These are phyloP conservation scores for Rhagium mordax DNA, from an alignment of 2,888 invertebrate species.

Conservation along the genomic window DNA sequence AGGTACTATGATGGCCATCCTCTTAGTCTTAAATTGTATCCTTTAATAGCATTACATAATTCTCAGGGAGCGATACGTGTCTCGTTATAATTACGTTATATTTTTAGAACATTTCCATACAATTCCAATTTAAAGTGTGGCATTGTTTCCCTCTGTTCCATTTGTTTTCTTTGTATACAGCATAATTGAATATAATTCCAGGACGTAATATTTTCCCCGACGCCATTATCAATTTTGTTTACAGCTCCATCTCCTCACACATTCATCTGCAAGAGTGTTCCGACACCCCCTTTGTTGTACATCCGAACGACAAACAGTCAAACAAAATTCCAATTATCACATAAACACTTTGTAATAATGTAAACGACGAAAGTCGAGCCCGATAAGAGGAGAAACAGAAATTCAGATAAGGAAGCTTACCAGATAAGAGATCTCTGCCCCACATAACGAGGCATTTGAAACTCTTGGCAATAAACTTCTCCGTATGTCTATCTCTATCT, in stretches of 20 bases:
- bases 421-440: constrained; percentile 36
- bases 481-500: neutral
- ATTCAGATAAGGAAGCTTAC: constrained; percentile 18
- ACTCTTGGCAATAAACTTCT: neutral
- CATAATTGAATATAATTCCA: constrained; percentile 6
- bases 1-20: no score
- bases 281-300: constrained; percentile 3
- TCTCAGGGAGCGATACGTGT: no score
- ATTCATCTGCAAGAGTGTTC: neutral
- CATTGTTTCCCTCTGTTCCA: neutral
- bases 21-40: no score
- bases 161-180: constrained; percentile 1
- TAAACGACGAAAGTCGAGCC: constrained; percentile 17
- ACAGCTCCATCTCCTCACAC: neutral
- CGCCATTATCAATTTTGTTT: constrained; percentile 26
- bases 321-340: constrained; percentile 36
- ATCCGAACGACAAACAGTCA: constrained; percentile 7
- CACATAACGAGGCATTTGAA: constrained; percentile 23
- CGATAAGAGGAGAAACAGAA: constrained; percentile 14
- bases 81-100: neutral
- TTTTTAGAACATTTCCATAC: neutral
- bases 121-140: neutral
- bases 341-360: constrained; percentile 31
- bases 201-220: constrained; percentile 4
- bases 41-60: no score